Conservation (phyloP, 2,888 invertebrate genomes). For the Emmelina monodactyla region DNA sequence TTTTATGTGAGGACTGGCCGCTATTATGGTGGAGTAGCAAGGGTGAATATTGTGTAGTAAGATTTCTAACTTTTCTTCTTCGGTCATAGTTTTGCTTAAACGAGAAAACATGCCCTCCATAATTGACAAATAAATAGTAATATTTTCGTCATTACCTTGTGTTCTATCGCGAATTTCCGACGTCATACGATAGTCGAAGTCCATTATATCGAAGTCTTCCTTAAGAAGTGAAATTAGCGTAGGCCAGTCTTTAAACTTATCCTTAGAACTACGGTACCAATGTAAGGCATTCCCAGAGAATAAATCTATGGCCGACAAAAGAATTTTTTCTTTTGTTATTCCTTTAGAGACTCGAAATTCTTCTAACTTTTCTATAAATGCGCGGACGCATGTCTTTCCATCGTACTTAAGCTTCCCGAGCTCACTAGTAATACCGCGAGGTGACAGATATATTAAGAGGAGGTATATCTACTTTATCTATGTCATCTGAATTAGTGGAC, state of each 20-base stretch:
- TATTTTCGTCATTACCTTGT: constrained; percentile 14
- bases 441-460: constrained; percentile 1
- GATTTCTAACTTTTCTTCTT: constrained; percentile 8
- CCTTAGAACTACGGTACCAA: constrained; percentile 11
- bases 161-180: constrained; percentile 13
- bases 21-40: constrained; percentile 9
- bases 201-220: constrained; percentile 6
- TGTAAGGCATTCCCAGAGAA: constrained; percentile 13
- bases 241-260: constrained; percentile 7
- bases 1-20: constrained; percentile 7
- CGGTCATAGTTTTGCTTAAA: constrained; percentile 1
- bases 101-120: constrained; percentile 12
- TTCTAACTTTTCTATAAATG: constrained; percentile 8
- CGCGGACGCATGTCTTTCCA: constrained; percentile 10
- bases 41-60: constrained; percentile 14
- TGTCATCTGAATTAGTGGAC: background rate
- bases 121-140: constrained; percentile 14
- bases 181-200: constrained; percentile 6
- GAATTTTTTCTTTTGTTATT: constrained; percentile 6
- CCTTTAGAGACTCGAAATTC: constrained; percentile 7
- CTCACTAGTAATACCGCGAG: background rate
- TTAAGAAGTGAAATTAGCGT: constrained; percentile 7
- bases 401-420: constrained; percentile 9
- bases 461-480: background rate
- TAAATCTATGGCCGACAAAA: constrained; percentile 9